These are phyloP conservation scores for Dryobota labecula DNA, from an alignment of 2,888 invertebrate genomes.

Conservation along the genomic window DNA sequence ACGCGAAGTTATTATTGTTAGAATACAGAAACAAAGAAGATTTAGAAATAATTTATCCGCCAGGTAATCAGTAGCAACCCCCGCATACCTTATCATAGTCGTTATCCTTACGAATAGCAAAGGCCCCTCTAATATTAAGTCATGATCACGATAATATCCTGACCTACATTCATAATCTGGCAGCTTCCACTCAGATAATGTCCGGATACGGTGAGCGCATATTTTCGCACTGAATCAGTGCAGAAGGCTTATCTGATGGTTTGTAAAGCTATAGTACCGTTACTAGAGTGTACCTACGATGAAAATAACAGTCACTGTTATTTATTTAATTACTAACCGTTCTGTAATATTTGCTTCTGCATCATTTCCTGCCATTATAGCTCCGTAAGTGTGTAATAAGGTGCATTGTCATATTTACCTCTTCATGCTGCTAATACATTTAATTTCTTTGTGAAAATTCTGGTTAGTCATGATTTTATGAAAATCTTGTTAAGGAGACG, in stretches of 20 bases:
- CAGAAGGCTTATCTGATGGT: slow-evolving; percentile 43
- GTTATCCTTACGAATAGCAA: slow-evolving; percentile 18
- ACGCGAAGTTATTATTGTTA: background rate
- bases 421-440: slow-evolving; percentile 6
- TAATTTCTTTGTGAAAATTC: slow-evolving; percentile 25
- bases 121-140: slow-evolving; percentile 16
- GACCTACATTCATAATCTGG: slow-evolving; percentile 49
- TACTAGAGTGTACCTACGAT: slow-evolving; percentile 5
- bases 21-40: slow-evolving; percentile 1
- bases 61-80: slow-evolving; percentile 23
- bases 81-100: slow-evolving; percentile 2
- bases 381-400: slow-evolving; percentile 2
- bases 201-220: slow-evolving; percentile 63
- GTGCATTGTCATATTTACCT: slow-evolving; percentile 32
- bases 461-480: background rate
- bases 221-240: slow-evolving; percentile 62
- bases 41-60: background rate
- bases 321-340: slow-evolving; percentile 55
- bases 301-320: slow-evolving; percentile 38
- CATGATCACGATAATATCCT: slow-evolving; percentile 46
- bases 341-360: slow-evolving; percentile 34
- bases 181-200: slow-evolving; percentile 54
- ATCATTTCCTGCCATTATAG: slow-evolving; percentile 52
- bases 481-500: background rate
- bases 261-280: slow-evolving; percentile 27